Evolutionary conservation across 2,888 invertebrate genomes (phyloP).

Genomic region (Steinernema carpocapsae): DNA sequence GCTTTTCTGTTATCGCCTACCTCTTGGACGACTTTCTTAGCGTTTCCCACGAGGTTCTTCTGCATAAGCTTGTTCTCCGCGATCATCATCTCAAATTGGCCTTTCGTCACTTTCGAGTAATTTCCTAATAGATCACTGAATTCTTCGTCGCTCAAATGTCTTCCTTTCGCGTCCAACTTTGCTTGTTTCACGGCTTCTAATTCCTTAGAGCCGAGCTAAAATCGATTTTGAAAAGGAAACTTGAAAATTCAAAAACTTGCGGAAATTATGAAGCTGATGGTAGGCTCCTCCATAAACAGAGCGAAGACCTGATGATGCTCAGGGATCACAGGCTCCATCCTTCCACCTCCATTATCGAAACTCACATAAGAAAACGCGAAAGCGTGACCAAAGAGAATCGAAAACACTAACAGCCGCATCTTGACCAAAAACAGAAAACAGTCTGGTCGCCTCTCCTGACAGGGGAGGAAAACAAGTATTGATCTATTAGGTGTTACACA

Average conservation of each 20-base stretch:
- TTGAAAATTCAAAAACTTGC: background rate
- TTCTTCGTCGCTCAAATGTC: slow-evolving; percentile 15
- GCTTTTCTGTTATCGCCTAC: background rate
- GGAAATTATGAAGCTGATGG: slow-evolving; percentile 4
- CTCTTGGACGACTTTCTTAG: slow-evolving; percentile 3
- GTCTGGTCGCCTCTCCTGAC: too few species aligned
- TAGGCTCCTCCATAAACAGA: slow-evolving; percentile 12
- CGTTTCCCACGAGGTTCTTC: slow-evolving; percentile 10
- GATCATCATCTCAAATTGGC: slow-evolving; percentile 12
- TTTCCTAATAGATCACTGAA: background rate
- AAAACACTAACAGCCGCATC: too few species aligned
- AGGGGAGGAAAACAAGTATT: too few species aligned
- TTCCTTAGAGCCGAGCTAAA: background rate
- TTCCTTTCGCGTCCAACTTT: background rate
- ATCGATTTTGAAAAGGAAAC: background rate
- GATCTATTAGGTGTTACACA: too few species aligned
- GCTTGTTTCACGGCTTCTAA: slow-evolving; percentile 18
- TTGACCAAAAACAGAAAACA: too few species aligned
- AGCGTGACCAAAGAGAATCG: too few species aligned
- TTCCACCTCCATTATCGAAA: too few species aligned
- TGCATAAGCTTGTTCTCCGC: background rate
- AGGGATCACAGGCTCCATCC: background rate
- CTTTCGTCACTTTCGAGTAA: background rate
- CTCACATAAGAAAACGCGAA: too few species aligned
- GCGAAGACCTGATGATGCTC: slow-evolving; percentile 18